Percentiles rank a stretch among this genome's conserved stretches.
These are phyloP conservation scores for Cynaeus angustus DNA, from an alignment of 2,888 invertebrate species.

Conservation along the genomic window DNA sequence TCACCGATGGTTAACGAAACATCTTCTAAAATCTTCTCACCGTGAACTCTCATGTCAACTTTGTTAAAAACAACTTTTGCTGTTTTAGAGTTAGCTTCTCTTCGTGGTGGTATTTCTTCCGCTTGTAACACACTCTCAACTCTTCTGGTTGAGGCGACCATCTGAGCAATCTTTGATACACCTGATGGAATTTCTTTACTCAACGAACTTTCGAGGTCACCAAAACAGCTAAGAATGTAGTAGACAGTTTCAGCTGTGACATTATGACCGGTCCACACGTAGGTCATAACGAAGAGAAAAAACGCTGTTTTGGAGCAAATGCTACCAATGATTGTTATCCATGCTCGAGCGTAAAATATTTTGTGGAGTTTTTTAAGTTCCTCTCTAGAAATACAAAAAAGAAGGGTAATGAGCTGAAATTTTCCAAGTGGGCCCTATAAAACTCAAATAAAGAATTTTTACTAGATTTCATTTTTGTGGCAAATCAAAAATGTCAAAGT, in stretches of 20 bases:
- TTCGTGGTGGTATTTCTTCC: slow-evolving; percentile 2
- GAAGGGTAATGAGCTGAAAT: no score
- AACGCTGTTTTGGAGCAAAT: slow-evolving; percentile 66
- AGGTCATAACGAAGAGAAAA: slow-evolving; percentile 73
- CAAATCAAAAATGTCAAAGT: no score
- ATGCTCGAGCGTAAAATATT: slow-evolving; percentile 64
- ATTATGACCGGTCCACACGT: slow-evolving; percentile 79
- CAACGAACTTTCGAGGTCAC: slow-evolving; percentile 88
- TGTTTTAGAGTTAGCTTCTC: neutral
- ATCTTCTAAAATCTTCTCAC: slow-evolving; percentile 11
- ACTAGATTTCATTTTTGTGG: no score
- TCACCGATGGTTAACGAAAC: slow-evolving; percentile 1
- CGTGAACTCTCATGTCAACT: neutral
- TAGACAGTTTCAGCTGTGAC: slow-evolving; percentile 90
- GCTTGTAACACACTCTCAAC: slow-evolving; percentile 66
- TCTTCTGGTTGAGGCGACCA: slow-evolving; percentile 82
- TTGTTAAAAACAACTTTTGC: slow-evolving; percentile 10
- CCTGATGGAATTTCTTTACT: slow-evolving; percentile 92
- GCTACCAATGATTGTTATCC: slow-evolving; percentile 62
- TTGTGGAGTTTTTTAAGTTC: slow-evolving; percentile 77
- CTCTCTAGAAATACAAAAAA: slow-evolving; percentile 73
- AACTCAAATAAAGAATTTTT: no score
- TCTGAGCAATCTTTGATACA: slow-evolving; percentile 86
- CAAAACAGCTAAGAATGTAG: slow-evolving; percentile 91
- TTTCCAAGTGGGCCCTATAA: no score